Base-by-base conservation (phyloP, 1,140 invertebrate species). In the Pollicipes pollicipes region DNA sequence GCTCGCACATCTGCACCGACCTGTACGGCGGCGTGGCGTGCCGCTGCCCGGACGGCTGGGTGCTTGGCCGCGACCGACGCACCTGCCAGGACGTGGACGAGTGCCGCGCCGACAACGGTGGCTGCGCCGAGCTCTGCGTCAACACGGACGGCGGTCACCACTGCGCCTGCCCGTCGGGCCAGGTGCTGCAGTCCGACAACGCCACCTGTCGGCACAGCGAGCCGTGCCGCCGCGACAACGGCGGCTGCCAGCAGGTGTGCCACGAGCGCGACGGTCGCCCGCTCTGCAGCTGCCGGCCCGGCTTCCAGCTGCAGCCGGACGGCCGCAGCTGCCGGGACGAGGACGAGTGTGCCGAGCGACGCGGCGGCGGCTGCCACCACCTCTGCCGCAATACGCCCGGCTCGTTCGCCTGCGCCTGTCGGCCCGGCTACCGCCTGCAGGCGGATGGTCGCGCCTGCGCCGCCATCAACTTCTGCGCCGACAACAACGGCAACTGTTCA, bases 241-340 rank as follows among this genome's bases (percentile, higher is more conserved):
- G 90, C 0, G 88, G 89, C 2, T 95, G 92, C 77, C 86, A 85
- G 0, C 89, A 94, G 78, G 80, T 93, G 0, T 95, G 92, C 75
- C 86, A 69, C 78, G 81, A 66, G 8, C 3, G 10, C 3, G 64
- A 21, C 8, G 75, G 75, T 8, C 63, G 58, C 26, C 31, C 63
- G 30, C 74, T 72, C 68, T 75, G 75, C 68, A 69, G 72, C 8
- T 75, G 75, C 69, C 64, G 85, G 79, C 73, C 79, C 17, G 75
- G 75, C 16, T 85, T 82, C 72, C 72, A 77, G 27, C 77, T 87
- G 6, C 71, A 71, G 13, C 75, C 74, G 0, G 75, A 75, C 13
- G 82, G 85, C 71, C 69, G 81, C 79, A 78, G 72, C 74, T 85
- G 75, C 73, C 75, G 71, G 81, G 89, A 79, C 84, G 83, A 84